phyloP scores from a whole-genome alignment of 2,113 vertebrate genomes.

The Syngnathoides biaculeatus region DNA sequence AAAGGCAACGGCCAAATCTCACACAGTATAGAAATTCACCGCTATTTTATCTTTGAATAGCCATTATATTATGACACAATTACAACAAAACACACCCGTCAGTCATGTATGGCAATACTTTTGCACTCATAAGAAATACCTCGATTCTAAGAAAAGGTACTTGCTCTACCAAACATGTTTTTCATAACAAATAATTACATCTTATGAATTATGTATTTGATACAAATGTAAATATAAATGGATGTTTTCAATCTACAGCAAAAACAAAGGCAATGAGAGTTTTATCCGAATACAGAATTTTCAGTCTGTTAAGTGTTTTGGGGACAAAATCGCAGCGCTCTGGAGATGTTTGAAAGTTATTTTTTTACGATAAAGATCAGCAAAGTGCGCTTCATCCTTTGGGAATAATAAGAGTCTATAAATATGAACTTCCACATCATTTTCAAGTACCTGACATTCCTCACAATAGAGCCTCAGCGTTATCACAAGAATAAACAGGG shows the following conservation, averaged over 20 bases:
- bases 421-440: not conserved
- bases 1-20: no score
- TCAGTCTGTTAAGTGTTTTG: not conserved
- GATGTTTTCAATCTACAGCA: not conserved
- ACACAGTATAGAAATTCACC: no score
- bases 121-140: no score
- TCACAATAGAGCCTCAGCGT: not conserved
- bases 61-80: no score
- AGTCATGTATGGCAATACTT: no score
- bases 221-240: no score
- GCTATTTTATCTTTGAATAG: no score
- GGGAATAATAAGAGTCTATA: slow-evolving; percentile 5
- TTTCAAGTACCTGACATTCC: not conserved
- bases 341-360: not conserved
- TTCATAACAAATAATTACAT: no score
- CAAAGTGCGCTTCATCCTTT: not conserved
- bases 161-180: no score
- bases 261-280: not conserved
- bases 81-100: no score
- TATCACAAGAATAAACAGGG: not conserved
- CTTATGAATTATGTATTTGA: no score
- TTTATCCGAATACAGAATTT: not conserved
- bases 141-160: no score
- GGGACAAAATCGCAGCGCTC: not conserved
- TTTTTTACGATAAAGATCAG: not conserved